These are phyloP conservation scores for Neolamprologus sp. DNA, from an alignment of 2,113 vertebrate species.

Conservation along the genomic window DNA sequence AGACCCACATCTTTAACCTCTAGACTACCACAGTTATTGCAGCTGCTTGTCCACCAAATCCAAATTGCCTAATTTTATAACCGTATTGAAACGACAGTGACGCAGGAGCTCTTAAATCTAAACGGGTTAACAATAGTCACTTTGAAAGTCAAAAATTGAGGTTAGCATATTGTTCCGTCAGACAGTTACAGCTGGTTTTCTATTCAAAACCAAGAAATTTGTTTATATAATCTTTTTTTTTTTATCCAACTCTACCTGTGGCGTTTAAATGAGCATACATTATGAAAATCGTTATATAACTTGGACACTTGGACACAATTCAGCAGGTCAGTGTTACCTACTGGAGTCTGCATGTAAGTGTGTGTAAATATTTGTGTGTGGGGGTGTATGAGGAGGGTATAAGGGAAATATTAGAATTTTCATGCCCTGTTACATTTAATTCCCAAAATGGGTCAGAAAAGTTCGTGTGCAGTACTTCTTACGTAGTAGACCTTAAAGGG, in stretches of 20 bases:
- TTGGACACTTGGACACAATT: neutral
- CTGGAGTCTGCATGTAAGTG: neutral
- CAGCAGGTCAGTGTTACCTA: neutral
- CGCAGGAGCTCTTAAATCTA: neutral
- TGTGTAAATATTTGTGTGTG: neutral
- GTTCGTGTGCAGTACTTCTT: neutral
- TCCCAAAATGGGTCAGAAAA: slow-evolving; percentile 12
- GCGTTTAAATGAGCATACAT: neutral
- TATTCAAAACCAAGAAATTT: slow-evolving; percentile 6
- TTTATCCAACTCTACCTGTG: neutral
- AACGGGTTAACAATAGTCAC: neutral
- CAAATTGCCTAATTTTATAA: neutral
- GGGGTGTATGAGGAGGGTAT: neutral
- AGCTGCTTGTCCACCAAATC: neutral
- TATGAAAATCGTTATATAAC: slow-evolving; percentile 39
- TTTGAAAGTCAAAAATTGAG: slow-evolving; percentile 7
- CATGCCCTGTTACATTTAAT: neutral
- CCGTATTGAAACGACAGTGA: neutral
- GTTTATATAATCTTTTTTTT: slow-evolving; percentile 18
- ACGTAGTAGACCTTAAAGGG: neutral
- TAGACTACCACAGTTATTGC: neutral
- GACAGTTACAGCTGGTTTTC: neutral
- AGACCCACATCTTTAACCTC: neutral
- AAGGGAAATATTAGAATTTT: neutral
- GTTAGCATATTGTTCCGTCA: neutral